phyloP scores from a whole-genome alignment of 2,113 vertebrate genomes.

The Fregetta grallaria region DNA sequence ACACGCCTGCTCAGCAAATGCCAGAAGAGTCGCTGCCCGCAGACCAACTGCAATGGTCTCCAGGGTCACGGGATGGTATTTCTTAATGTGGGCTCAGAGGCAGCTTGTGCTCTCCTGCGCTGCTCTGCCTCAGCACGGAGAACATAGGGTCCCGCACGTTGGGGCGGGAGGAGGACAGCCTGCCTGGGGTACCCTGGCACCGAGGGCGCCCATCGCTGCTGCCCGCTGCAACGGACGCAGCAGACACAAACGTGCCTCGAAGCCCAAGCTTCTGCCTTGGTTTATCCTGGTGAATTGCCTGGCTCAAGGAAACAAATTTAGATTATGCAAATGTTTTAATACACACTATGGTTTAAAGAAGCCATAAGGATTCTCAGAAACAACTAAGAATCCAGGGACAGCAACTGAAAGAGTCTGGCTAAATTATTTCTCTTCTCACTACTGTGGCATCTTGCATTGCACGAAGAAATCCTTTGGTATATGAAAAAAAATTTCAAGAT shows the following conservation, averaged over 20 bases:
- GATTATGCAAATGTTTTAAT: background rate
- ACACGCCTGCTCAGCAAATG: background rate
- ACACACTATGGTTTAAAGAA: background rate
- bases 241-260: background rate
- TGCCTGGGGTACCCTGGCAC: background rate
- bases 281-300: background rate
- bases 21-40: background rate
- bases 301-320: background rate
- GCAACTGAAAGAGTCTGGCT: background rate
- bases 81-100: background rate
- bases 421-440: background rate
- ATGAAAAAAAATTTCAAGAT: background rate
- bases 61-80: rapidly evolving
- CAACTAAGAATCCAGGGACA: background rate
- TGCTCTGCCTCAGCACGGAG: background rate
- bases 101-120: background rate
- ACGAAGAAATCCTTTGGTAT: background rate
- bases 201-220: rapidly evolving
- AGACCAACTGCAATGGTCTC: background rate
- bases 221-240: background rate
- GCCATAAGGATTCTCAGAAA: background rate
- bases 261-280: background rate
- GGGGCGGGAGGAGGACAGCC: background rate
- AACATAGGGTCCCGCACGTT: rapidly evolving
- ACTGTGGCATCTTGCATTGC: background rate